Percentiles rank a stretch among this genome's conserved stretches.
Conservation (phyloP, 2,113 vertebrate species). For the Guaruba guarouba region DNA sequence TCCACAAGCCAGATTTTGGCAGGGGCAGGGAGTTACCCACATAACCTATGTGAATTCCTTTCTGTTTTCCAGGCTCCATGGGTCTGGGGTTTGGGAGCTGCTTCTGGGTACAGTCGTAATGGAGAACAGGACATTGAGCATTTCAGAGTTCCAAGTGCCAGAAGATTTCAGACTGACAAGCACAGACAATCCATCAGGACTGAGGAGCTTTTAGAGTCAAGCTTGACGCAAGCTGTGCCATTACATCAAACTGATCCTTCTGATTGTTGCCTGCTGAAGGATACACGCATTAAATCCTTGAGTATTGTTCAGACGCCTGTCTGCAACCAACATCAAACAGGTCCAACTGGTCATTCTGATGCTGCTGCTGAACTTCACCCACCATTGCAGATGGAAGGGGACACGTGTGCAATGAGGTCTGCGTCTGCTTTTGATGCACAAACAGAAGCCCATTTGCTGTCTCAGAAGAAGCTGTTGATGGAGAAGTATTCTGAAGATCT, state of each 20-base stretch:
- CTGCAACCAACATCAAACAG: neutral
- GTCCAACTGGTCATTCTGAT: neutral
- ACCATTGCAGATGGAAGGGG: neutral
- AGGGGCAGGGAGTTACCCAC: neutral
- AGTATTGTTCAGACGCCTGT: neutral
- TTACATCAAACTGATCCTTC: neutral
- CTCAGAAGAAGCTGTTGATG: neutral
- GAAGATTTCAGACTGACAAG: neutral
- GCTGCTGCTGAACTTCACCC: neutral
- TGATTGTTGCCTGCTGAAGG: neutral
- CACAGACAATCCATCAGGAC: neutral
- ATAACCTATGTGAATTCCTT: neutral
- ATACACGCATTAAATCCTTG: neutral
- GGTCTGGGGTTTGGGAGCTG: neutral
- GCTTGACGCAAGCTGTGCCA: neutral
- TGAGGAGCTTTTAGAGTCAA: neutral
- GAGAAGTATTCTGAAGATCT: neutral
- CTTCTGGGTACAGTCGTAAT: neutral
- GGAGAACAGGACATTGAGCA: neutral
- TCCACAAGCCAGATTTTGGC: neutral
- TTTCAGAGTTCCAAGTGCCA: neutral
- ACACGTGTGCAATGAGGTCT: constrained; percentile 24
- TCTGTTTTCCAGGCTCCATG: constrained; percentile 37
- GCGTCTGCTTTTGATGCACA: neutral
- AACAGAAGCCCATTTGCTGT: neutral